Percentiles rank a stretch among this genome's conserved stretches.
phyloP scores from a whole-genome alignment of 2,113 vertebrate genomes.

The Cyanistes caeruleus region DNA sequence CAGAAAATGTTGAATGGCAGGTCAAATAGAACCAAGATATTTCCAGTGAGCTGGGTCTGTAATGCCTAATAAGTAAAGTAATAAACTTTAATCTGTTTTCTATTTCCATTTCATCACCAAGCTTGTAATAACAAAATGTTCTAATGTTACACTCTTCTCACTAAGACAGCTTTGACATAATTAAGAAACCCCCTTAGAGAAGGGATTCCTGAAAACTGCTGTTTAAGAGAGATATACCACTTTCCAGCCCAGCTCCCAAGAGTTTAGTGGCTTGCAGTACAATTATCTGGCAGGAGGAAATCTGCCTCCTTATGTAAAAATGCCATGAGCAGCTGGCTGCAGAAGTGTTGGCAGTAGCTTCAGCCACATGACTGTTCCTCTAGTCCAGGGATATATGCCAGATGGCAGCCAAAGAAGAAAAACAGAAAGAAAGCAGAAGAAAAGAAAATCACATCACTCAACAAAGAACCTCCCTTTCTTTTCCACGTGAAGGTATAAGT shows the following conservation, averaged over 20 bases:
- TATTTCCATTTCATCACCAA: background rate
- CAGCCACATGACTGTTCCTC: conserved; percentile 27
- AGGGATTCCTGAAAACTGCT: background rate
- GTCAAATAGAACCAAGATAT: background rate
- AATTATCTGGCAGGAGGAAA: background rate
- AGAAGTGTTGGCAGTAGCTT: conserved; percentile 36
- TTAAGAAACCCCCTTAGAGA: background rate
- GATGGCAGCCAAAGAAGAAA: conserved; percentile 30
- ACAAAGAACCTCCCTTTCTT: background rate
- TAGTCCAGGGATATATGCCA: conserved; percentile 31
- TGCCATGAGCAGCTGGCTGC: conserved; percentile 4
- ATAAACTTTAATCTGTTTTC: background rate
- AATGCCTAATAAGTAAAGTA: background rate
- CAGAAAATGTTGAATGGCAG: background rate
- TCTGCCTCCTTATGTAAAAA: background rate
- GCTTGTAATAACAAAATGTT: background rate
- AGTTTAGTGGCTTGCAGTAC: background rate
- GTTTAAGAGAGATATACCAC: background rate
- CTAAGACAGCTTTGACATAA: background rate
- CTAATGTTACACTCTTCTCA: background rate
- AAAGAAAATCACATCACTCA: background rate
- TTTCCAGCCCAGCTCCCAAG: background rate
- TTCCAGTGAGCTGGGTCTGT: background rate
- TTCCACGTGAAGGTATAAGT: background rate
- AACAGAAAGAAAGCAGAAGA: conserved; percentile 7